Percentiles rank a stretch among this genome's conserved stretches.
Conservation (phyloP, 2,113 vertebrate genomes). For the Spea bombifrons region DNA sequence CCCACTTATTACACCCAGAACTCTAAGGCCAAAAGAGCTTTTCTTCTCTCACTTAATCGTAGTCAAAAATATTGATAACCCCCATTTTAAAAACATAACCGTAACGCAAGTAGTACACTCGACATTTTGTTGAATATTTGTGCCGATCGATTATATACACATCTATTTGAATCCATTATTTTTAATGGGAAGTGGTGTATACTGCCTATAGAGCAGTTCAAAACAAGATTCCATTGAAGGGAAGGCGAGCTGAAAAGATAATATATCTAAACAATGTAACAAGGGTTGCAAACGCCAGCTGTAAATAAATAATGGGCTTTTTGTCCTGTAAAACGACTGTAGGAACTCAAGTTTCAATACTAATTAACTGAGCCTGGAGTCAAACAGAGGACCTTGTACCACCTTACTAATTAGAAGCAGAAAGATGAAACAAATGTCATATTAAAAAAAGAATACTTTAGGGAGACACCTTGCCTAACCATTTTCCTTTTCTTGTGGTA, state of each 20-base stretch:
- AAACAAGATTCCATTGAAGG: neutral
- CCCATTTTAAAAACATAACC: too few species aligned
- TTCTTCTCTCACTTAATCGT: neutral
- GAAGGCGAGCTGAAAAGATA: slow-evolving; percentile 28
- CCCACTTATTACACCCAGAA: neutral
- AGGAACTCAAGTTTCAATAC: slow-evolving; percentile 13
- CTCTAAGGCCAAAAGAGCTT: neutral
- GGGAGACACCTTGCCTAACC: too few species aligned
- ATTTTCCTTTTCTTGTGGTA: too few species aligned
- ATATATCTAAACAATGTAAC: slow-evolving; percentile 24
- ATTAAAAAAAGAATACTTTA: too few species aligned
- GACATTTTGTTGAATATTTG: neutral
- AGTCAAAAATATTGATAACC: neutral
- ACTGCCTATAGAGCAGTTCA: neutral
- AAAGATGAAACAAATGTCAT: too few species aligned
- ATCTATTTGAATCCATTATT: neutral
- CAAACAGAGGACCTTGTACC: neutral
- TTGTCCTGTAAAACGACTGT: slow-evolving; percentile 38
- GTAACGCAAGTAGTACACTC: too few species aligned
- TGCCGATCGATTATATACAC: neutral
- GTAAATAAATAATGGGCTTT: slow-evolving; percentile 38
- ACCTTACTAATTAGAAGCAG: too few species aligned
- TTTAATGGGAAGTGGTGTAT: neutral
- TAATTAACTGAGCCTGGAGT: slow-evolving; percentile 37
- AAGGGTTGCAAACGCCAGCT: slow-evolving; percentile 13